Base-by-base conservation (phyloP, 2,113 vertebrate species). In the Nothocercus julius region DNA sequence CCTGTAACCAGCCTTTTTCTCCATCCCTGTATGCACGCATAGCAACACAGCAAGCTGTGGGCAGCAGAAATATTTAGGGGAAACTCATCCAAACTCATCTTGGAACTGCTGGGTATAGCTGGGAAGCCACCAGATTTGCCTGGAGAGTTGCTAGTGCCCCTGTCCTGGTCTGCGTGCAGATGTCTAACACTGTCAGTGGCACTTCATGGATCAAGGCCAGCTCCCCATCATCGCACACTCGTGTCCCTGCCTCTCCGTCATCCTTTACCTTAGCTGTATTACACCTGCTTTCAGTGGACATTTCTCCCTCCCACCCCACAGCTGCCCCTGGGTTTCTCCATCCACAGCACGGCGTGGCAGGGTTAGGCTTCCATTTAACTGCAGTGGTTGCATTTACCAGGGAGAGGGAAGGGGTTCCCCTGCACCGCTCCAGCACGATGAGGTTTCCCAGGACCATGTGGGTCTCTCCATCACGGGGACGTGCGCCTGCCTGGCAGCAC, bases 281-380 rank as follows among this genome's bases (percentile, higher is more conserved):
- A 19, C 1, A 0, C 15, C 47, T 25, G 27, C 19, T 27, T 11
- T 21, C 27, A 19, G 18, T 53, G 69, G 12, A 28, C 20, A 6
- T 38, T 72, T 72, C 34, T 11, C 18, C 13, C 3, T 56, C 16
- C 8, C 14, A 70, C 8, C 3, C 1, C 2, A 9, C 9, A 11
- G 2, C 8, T 20, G 36, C 5, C 78, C n/a, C 49, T 7, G 18
- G 14, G 5, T 75, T 2, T 0, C 36, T 72, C 40, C 40, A 28
- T 1, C 40, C 7, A 11, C 89, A 44, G 32, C 47, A 69, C 61
- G 36, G 2, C 13, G 54, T 15, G 19, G 13, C 45, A 0, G 0
- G 0, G 1, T 1, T 10, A 0, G 0, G 0, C 1, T 1, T 10
- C 19, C 5, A 49, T 54, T 54, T 28, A 15, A 27, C 17, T 15